Base-by-base conservation (phyloP, 2,888 invertebrate genomes). In the Mystacides longicornis region DNA sequence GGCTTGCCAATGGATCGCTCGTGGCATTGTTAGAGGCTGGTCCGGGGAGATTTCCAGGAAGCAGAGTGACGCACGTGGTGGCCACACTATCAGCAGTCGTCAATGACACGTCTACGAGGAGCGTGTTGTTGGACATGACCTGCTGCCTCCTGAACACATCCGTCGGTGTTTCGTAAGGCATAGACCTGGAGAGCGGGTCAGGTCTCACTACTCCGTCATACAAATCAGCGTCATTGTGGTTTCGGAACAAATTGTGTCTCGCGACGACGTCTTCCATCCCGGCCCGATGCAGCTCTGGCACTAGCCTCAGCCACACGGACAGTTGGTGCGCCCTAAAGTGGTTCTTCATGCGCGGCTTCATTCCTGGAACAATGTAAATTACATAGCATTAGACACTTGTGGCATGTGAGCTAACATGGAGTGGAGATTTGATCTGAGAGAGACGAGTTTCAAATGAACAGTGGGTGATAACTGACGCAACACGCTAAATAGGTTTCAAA, bases 321-420 rank as follows among this genome's bases (percentile, higher is more conserved):
- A 96, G 79, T 68, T 95, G 93, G 72, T 95, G 94, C 1, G 95
- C 93, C 49, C 95, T 82, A 74, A 92, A 96, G 75, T 95, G 95
- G 69, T 93, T 93, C 69, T 91, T 92, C 73, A 93, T 82, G 59
- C 88, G 84, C 1, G 94, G 91, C 68, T 93, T 93, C 82, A 89
- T 84, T 63, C 93, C 95, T 95, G 80, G 1, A 73, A 70, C 64
- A 65, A 71, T 61, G 4, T 47, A 57, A 49, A 51, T 2, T 2
- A 23, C 19, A 42, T 37, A n/a, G n/a, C n/a, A n/a, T n/a, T n/a
- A n/a, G n/a, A n/a, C n/a, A n/a, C n/a, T n/a, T n/a, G n/a, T n/a
- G n/a, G n/a, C n/a, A n/a, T n/a, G n/a, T n/a, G n/a, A n/a, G n/a
- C n/a, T n/a, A n/a, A n/a, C n/a, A n/a, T n/a, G n/a, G n/a, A n/a